Percentiles rank a stretch among this genome's conserved stretches.
Evolutionary conservation across 2,888 invertebrate species (phyloP).

Genomic region (Chrysolina oricalcia): DNA sequence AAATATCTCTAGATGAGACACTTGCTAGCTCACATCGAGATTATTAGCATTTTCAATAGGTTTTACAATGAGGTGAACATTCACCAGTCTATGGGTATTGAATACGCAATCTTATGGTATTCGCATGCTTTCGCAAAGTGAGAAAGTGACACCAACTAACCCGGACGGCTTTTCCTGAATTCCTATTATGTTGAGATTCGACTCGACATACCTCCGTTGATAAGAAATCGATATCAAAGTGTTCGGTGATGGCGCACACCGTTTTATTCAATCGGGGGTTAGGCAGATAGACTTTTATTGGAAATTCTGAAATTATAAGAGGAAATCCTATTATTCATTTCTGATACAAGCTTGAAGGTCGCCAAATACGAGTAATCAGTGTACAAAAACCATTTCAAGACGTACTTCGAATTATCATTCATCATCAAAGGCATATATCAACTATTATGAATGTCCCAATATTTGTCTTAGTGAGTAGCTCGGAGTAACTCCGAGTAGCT

Average conservation of each 20-base stretch:
- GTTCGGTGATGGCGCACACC: constrained; percentile 29
- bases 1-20: constrained; percentile 13
- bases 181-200: constrained; percentile 38
- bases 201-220: constrained; percentile 38
- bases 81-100: constrained; percentile 33
- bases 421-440: too few relatives aligned
- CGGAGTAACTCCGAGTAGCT: too few relatives aligned
- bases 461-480: too few relatives aligned
- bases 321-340: too few relatives aligned
- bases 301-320: too few relatives aligned
- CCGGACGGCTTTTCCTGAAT: constrained; percentile 39
- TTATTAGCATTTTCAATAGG: constrained; percentile 31
- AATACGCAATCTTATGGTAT: constrained; percentile 37
- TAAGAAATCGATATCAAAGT: constrained; percentile 42
- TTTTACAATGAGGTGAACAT: constrained; percentile 37
- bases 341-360: too few relatives aligned
- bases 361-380: too few relatives aligned
- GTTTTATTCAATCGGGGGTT: not conserved
- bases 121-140: constrained; percentile 39
- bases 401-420: too few relatives aligned
- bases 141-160: constrained; percentile 40
- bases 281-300: not conserved
- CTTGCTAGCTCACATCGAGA: constrained; percentile 6
- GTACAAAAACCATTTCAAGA: too few relatives aligned
- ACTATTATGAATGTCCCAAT: too few relatives aligned